These are phyloP conservation scores for Oncorhynchus gorbuscha DNA, from an alignment of 2,113 vertebrate species.

Conservation along the genomic window DNA sequence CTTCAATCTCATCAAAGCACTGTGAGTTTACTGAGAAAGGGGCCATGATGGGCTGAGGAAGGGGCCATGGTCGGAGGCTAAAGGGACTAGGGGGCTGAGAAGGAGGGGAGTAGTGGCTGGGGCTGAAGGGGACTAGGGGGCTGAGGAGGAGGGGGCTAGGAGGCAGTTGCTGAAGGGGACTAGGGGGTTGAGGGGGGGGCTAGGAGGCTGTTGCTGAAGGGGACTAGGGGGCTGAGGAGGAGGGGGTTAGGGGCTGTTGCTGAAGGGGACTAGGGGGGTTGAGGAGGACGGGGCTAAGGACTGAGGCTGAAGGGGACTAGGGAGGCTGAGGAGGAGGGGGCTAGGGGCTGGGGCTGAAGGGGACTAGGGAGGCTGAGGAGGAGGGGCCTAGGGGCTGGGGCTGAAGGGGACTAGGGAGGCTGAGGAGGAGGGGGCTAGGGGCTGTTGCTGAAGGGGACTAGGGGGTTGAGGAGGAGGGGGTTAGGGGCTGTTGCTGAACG, in stretches of 20 bases:
- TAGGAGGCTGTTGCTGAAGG: too few species aligned
- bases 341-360: too few species aligned
- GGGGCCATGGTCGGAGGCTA: background rate
- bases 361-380: too few species aligned
- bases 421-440: background rate
- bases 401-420: slow-evolving; percentile 9
- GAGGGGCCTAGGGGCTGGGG: background rate
- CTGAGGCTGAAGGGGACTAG: too few species aligned
- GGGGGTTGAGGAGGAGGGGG: background rate
- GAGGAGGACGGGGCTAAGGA: too few species aligned
- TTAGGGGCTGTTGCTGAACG: too few species aligned
- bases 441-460: background rate
- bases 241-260: too few species aligned
- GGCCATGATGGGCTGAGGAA: background rate
- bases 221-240: too few species aligned
- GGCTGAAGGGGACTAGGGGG: slow-evolving; percentile 11
- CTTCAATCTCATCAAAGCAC: slow-evolving; percentile 44
- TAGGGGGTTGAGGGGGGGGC: background rate
- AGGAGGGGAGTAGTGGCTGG: background rate
- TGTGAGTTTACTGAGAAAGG: slow-evolving; percentile 34
- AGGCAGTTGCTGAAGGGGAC: background rate
- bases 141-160: too few species aligned
- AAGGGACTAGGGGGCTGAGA: slow-evolving; percentile 6
- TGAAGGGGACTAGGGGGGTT: too few species aligned
- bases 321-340: too few species aligned